Conservation (phyloP, 2,113 vertebrate genomes). For the Montifringilla adamsi region DNA sequence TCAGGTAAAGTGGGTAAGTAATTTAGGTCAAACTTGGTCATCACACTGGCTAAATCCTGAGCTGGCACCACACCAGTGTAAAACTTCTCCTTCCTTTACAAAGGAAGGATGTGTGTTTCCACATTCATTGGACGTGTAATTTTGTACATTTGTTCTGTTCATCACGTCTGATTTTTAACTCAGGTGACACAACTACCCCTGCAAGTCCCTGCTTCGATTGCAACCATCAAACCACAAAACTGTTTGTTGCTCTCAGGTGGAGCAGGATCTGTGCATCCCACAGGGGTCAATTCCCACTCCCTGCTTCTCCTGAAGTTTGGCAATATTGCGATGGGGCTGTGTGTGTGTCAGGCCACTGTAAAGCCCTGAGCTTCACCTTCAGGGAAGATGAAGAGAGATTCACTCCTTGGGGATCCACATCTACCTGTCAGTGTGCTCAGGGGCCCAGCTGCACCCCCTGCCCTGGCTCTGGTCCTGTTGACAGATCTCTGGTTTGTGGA, state of each 20-base stretch:
- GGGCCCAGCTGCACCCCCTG: not conserved
- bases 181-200: not conserved
- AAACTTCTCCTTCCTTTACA: not conserved
- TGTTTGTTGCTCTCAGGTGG: not conserved
- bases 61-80: not conserved
- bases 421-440: not conserved
- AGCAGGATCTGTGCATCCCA: not conserved
- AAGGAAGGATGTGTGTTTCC: not conserved
- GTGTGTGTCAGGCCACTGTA: not conserved
- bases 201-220: not conserved
- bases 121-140: not conserved
- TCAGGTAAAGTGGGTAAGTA: not conserved
- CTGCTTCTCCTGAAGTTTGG: not conserved
- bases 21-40: not conserved
- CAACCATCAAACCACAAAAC: not conserved
- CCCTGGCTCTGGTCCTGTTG: not conserved
- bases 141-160: not conserved
- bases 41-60: not conserved
- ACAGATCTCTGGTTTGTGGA: not conserved
- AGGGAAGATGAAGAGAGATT: not conserved
- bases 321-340: no score
- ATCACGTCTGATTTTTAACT: not conserved
- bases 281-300: not conserved
- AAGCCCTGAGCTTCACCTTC: not conserved
- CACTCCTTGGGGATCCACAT: not conserved